Conservation (phyloP, 2,113 vertebrate species). For the Scomber japonicus region DNA sequence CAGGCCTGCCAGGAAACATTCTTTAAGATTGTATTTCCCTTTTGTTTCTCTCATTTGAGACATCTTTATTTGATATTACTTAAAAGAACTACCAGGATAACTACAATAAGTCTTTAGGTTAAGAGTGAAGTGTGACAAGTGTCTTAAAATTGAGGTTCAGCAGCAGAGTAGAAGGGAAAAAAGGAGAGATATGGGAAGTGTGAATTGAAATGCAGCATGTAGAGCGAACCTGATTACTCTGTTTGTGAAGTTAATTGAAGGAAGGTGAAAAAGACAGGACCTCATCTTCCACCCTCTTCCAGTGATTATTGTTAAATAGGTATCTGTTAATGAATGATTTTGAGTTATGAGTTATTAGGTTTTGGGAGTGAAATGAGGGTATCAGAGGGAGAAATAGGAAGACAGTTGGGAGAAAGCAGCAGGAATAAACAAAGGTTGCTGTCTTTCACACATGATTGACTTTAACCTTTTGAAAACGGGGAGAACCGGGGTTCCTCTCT, state of each 20-base stretch:
- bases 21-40: background rate
- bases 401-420: constrained; percentile 11
- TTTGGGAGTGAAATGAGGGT: constrained; percentile 46
- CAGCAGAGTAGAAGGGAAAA: background rate
- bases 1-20: background rate
- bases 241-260: constrained; percentile 94
- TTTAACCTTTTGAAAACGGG: constrained; percentile 92
- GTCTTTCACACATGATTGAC: constrained; percentile 95
- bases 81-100: background rate
- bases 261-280: constrained; percentile 89
- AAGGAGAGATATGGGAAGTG: constrained; percentile 1
- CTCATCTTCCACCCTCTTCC: constrained; percentile 86
- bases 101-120: background rate
- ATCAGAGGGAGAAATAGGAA: constrained; percentile 26
- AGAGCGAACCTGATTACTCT: constrained; percentile 87
- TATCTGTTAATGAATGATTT: constrained; percentile 90
- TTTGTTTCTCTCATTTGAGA: constrained; percentile 15
- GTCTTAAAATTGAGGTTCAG: constrained; percentile 24
- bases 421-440: constrained; percentile 70
- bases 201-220: constrained; percentile 91
- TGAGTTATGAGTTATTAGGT: constrained; percentile 88
- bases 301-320: constrained; percentile 95
- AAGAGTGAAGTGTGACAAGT: background rate
- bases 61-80: constrained; percentile 6
- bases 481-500: constrained; percentile 81